Evolutionary conservation across 2,797 vertebrate species (phyloP), one percentile per base, ranked within the genome.

Genomic region (Psittacula echo): DNA sequence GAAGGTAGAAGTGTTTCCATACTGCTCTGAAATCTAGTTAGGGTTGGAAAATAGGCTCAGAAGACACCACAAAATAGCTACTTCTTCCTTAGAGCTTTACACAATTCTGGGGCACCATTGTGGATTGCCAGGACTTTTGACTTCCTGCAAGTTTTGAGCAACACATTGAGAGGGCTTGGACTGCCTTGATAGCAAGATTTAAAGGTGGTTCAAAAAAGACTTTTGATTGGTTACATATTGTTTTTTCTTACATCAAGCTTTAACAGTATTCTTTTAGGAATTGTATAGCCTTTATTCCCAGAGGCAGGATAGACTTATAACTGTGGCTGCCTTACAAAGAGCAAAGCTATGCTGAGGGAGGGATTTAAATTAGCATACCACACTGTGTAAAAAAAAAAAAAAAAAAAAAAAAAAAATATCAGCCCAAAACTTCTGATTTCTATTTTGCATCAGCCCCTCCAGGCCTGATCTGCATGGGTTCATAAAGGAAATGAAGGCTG

Each of bases 141-240:
- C 48, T 97, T 95, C 76, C 68, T 95, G 89, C 67, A 61, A 62
- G 86, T 79, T 93, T 86, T 79, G 30, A 66, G 75, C 83, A 92
- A 74, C 19, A 39, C 13, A 90, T 68, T 44, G 89, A 61, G 34
- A 82, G 39, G 30, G 21, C 48, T 86, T 89, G 73, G 80, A 67
- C 41, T 81, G 37, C 42, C 84, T 76, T 89, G 73, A 58, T 91
- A 90, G 53, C 80, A 96, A 91, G 87, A 93, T 74, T 94, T 78
- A 93, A 73, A 85, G 65, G 41, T 90, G 65, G 29, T 80, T 91
- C 72, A 93, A 51, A 80, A 94, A 95, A 87, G 71, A 89, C 42
- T 75, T 95, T 76, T 75, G 45, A 30, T 82, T 91, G 64, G 27
- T 87, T 94, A 42, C 44, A 8, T 80, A 47, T 41, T 91, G 24